These are phyloP conservation scores for Maniola hyperantus DNA, from an alignment of 2,888 invertebrate genomes.

Conservation along the genomic window DNA sequence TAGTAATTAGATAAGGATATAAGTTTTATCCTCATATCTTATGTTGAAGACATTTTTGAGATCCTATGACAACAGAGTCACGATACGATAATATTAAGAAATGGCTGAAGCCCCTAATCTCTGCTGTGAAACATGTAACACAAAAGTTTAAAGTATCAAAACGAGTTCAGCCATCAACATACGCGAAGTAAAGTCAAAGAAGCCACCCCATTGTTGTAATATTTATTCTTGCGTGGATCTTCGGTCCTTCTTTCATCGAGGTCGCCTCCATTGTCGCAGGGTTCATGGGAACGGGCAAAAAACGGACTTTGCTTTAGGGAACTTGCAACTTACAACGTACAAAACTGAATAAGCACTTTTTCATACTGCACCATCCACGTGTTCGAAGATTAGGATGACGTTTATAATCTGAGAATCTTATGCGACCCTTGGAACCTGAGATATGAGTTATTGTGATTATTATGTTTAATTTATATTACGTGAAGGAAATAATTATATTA, in stretches of 20 bases:
- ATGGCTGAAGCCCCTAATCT: too few species aligned
- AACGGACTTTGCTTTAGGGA: constrained; percentile 72
- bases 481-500: neutral
- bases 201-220: constrained; percentile 79
- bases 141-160: constrained; percentile 53
- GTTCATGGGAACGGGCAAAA: constrained; percentile 82
- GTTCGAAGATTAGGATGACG: constrained; percentile 67
- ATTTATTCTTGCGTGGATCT: constrained; percentile 81
- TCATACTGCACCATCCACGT: constrained; percentile 72
- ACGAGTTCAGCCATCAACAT: constrained; percentile 40
- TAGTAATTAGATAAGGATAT: too few species aligned
- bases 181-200: constrained; percentile 73
- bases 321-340: constrained; percentile 56
- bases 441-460: constrained; percentile 23
- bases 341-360: constrained; percentile 79
- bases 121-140: neutral
- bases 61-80: too few species aligned
- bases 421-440: constrained; percentile 44
- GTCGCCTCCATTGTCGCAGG: constrained; percentile 75
- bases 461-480: constrained; percentile 1
- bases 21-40: too few species aligned
- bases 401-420: constrained; percentile 66
- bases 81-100: too few species aligned
- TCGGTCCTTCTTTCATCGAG: constrained; percentile 72
- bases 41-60: too few species aligned